Percentiles rank a stretch among this genome's conserved stretches.
Evolutionary conservation across 2,888 invertebrate species (phyloP).

Genomic region (Yponomeuta malinellus): DNA sequence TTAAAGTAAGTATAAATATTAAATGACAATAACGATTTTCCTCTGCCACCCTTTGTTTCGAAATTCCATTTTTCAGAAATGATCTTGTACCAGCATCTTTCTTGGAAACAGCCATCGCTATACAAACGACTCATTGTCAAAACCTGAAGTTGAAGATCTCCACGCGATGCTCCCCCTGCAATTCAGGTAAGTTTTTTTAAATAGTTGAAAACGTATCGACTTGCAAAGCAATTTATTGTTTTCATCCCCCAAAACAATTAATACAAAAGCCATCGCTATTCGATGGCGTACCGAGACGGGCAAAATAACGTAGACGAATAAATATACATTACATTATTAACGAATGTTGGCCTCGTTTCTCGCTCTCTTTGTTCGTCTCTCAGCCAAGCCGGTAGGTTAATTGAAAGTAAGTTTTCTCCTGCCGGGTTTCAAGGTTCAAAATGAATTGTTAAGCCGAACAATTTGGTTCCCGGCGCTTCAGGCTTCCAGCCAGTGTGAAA

Average conservation of each 20-base stretch:
- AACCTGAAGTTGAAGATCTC: not conserved
- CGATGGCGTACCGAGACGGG: constrained; percentile 48
- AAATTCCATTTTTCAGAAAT: not conserved
- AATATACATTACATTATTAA: constrained; percentile 76
- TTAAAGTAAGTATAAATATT: constrained; percentile 33
- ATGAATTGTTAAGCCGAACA: constrained; percentile 53
- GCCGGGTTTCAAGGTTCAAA: constrained; percentile 61
- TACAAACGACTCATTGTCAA: not conserved
- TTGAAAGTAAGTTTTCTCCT: constrained; percentile 62
- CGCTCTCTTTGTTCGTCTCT: constrained; percentile 73
- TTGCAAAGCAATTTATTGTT: not conserved
- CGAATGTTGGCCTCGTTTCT: constrained; percentile 74
- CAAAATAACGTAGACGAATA: constrained; percentile 69
- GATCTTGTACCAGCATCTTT: not conserved
- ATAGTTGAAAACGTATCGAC: not conserved
- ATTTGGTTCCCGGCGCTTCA: constrained; percentile 52
- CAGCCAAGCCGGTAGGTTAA: constrained; percentile 55
- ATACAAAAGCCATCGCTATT: constrained; percentile 45
- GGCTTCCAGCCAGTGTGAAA: constrained; percentile 18
- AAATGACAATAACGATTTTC: constrained; percentile 14
- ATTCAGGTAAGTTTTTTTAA: not conserved
- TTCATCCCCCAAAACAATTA: constrained; percentile 10
- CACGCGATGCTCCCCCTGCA: no score
- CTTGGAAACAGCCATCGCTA: not conserved
- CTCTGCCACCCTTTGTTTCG: not conserved